Percentiles rank a stretch among this genome's conserved stretches.
These are phyloP conservation scores for Spheniscus humboldti DNA, from an alignment of 2,797 vertebrate species.

Conservation along the genomic window DNA sequence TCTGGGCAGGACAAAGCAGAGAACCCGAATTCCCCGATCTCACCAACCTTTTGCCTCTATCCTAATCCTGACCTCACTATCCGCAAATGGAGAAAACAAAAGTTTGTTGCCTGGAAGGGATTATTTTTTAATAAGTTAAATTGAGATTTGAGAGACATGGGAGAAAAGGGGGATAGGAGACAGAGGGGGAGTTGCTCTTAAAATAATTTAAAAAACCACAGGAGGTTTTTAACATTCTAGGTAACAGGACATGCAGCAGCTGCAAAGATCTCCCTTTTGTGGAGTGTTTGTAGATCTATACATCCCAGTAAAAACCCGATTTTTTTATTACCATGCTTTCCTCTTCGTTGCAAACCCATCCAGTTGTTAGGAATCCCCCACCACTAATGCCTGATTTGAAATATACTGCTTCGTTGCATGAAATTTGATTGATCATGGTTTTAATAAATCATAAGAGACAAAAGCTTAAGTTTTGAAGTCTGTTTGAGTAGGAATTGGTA, in stretches of 20 bases:
- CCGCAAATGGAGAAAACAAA: conserved; percentile 19
- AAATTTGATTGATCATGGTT: neutral
- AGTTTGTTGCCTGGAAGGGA: conserved; percentile 7
- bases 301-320: accelerated
- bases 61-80: neutral
- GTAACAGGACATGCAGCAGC: neutral
- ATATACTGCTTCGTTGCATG: neutral
- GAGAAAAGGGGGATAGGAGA: neutral
- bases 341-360: neutral
- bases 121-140: conserved; percentile 20
- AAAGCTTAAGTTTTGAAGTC: neutral
- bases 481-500: neutral
- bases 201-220: neutral
- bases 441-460: neutral
- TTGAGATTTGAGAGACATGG: neutral
- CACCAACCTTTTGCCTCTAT: neutral
- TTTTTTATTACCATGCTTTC: neutral
- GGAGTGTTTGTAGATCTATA: neutral
- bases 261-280: neutral
- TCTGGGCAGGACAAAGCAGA: conserved; percentile 32
- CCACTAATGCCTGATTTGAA: neutral
- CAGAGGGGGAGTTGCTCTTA: neutral
- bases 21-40: neutral
- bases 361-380: neutral
- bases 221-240: neutral